Conservation (phyloP, 2,888 invertebrate genomes). For the Onthophagus sagittarius region DNA sequence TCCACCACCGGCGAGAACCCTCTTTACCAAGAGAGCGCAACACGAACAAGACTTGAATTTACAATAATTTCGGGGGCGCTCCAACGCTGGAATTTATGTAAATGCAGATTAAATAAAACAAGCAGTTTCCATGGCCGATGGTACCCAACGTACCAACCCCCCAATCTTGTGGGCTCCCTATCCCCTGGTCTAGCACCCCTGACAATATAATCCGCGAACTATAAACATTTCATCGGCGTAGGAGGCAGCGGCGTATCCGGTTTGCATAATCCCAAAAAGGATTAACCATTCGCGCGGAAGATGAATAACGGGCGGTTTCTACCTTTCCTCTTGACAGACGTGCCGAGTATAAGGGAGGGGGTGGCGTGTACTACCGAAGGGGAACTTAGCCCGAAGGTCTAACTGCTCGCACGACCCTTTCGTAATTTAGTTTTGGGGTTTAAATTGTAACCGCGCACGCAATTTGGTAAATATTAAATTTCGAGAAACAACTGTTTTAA, state of each 20-base stretch:
- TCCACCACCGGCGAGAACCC: background rate
- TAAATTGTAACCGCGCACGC: background rate
- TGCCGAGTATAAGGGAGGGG: background rate
- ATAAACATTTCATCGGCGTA: slow-evolving; percentile 11
- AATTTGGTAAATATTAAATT: background rate
- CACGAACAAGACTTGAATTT: slow-evolving; percentile 6
- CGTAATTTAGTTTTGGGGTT: background rate
- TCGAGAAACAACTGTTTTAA: background rate
- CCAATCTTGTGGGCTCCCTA: background rate
- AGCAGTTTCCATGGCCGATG: slow-evolving; percentile 7
- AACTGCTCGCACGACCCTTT: background rate
- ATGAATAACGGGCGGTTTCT: slow-evolving; percentile 12
- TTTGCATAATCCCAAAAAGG: slow-evolving; percentile 13
- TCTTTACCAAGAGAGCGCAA: background rate
- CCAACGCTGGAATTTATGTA: slow-evolving; percentile 3
- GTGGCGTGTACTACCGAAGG: background rate
- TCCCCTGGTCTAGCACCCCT: background rate
- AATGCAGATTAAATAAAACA: slow-evolving; percentile 12
- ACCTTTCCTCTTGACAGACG: background rate
- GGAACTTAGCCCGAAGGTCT: background rate
- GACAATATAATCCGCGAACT: slow-evolving; percentile 12
- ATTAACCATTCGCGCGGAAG: slow-evolving; percentile 8
- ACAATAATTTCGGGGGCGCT: slow-evolving; percentile 4
- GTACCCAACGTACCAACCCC: background rate
- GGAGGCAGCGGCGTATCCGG: background rate